Percentiles rank a stretch among this genome's conserved stretches.
Evolutionary conservation across 2,888 invertebrate genomes (phyloP).

Genomic region (Drosophila melanocephala): DNA sequence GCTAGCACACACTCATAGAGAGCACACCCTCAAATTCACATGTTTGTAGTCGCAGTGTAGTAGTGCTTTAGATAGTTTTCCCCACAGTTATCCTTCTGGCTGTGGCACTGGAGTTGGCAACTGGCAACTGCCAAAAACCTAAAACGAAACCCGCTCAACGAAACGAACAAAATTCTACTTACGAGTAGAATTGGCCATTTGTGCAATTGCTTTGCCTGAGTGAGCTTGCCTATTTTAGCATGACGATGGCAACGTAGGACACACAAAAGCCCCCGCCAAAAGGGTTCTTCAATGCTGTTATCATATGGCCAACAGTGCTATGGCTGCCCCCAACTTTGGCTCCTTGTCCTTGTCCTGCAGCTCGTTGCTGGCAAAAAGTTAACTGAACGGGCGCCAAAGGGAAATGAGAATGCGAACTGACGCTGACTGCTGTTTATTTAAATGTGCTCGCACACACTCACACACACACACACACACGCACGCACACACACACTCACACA

Average conservation of each 20-base stretch:
- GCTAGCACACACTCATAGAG: slow-evolving; percentile 47
- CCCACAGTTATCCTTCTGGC: slow-evolving; percentile 47
- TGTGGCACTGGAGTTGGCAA: slow-evolving; percentile 13
- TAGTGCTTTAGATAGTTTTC: slow-evolving; percentile 62
- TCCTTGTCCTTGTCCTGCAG: slow-evolving; percentile 15
- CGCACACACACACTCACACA: background rate
- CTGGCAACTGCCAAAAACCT: slow-evolving; percentile 41
- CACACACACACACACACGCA: slow-evolving; percentile 16
- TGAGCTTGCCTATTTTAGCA: slow-evolving; percentile 84
- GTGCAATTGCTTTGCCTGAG: slow-evolving; percentile 83
- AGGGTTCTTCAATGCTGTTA: slow-evolving; percentile 63
- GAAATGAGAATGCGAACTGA: slow-evolving; percentile 56
- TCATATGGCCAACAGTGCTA: slow-evolving; percentile 59
- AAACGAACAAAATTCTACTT: slow-evolving; percentile 78
- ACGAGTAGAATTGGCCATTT: slow-evolving; percentile 83
- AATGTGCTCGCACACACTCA: slow-evolving; percentile 53
- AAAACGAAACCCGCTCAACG: slow-evolving; percentile 62
- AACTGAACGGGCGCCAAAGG: slow-evolving; percentile 50
- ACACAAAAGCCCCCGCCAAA: slow-evolving; percentile 61
- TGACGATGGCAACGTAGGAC: slow-evolving; percentile 66
- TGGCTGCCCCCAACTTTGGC: slow-evolving; percentile 23
- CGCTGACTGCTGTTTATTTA: slow-evolving; percentile 76
- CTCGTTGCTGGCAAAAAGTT: slow-evolving; percentile 59
- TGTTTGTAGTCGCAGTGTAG: slow-evolving; percentile 62
- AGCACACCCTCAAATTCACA: slow-evolving; percentile 53